Base-by-base conservation (phyloP, 1,140 invertebrate species). In the Drosophila watanabei region DNA sequence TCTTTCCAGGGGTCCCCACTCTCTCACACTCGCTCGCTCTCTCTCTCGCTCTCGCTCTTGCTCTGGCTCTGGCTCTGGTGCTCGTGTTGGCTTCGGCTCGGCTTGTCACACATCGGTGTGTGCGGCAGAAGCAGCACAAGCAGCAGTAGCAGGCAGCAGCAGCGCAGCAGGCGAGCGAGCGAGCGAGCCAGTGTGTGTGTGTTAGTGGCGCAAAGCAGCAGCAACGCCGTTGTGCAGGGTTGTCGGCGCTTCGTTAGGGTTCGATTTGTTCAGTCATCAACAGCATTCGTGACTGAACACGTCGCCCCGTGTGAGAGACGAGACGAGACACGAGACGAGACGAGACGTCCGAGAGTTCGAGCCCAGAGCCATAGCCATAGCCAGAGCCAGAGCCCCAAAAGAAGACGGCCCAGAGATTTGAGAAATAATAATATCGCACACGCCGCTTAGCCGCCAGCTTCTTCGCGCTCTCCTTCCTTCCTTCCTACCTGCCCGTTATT, bases 261-360 rank as follows among this genome's bases (percentile, higher is more conserved):
- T 87, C 85, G 64, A 83, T 87, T 79, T 91, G 77, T 92, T 93
- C 89, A 92, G 91, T 92, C 91, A 88, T 90, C 85, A 92, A 91
- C 91, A 90, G 92, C 90, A 92, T 92, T 92, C 92, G 88, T 93
- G 92, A 92, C 92, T 92, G 92, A 86, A 84, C 89, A 93, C 92
- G 88, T 92, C 92, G 89, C 79, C 54, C 61, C 78, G 83, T 71
- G 71, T 79, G 69, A 77, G 65, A 48, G 69, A 73, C 79, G 78
- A 75, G 45, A 68, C 76, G 57, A 60, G 45, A 54, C 56, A 70
- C 75, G 82, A 78, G 52, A 63, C 76, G 68, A 80, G 43, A 45
- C 43, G 45, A 20, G 80, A 79, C 62, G 58, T 77, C n/a, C 30
- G 52, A 64, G 43, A 68, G 56, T 73, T 72, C 69, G 76, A 73